Conservation (phyloP, 2,797 vertebrate species). For the Darevskia nairensis region DNA sequence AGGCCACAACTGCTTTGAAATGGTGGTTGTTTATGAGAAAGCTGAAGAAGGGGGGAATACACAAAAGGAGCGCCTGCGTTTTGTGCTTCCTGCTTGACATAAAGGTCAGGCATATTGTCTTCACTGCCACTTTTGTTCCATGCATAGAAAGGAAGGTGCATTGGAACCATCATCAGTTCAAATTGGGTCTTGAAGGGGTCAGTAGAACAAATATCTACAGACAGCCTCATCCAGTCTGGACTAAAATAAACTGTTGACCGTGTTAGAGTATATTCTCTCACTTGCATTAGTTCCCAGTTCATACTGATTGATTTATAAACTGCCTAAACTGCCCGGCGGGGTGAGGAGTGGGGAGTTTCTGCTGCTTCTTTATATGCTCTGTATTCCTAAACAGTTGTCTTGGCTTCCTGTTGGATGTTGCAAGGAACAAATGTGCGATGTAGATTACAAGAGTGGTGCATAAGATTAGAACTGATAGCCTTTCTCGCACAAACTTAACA, state of each 20-base stretch:
- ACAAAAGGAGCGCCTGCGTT: not conserved
- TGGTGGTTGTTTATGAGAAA: not conserved
- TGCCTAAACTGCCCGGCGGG: constrained; percentile 39
- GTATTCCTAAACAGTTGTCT: constrained; percentile 66
- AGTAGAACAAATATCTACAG: constrained; percentile 10
- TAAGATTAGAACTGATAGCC: constrained; percentile 71
- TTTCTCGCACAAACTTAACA: constrained; percentile 67
- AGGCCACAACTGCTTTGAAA: not conserved
- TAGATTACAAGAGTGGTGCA: constrained; percentile 75
- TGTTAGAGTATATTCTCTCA: constrained; percentile 13
- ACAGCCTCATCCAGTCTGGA: constrained; percentile 16
- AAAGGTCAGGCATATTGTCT: not conserved
- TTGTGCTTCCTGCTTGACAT: not conserved
- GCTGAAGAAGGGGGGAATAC: not conserved
- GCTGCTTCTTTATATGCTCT: constrained; percentile 45
- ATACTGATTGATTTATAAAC: constrained; percentile 73
- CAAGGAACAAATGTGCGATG: constrained; percentile 70
- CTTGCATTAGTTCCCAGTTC: constrained; percentile 45
- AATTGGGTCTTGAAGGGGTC: rapidly evolving
- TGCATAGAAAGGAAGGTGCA: not conserved
- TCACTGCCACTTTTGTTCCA: not conserved
- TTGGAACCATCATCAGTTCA: not conserved
- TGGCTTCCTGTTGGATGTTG: constrained; percentile 76
- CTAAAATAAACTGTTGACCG: not conserved
- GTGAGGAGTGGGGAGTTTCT: constrained; percentile 37